Conservation (phyloP, 2,888 invertebrate genomes). For the Platerodrilus igneus region DNA sequence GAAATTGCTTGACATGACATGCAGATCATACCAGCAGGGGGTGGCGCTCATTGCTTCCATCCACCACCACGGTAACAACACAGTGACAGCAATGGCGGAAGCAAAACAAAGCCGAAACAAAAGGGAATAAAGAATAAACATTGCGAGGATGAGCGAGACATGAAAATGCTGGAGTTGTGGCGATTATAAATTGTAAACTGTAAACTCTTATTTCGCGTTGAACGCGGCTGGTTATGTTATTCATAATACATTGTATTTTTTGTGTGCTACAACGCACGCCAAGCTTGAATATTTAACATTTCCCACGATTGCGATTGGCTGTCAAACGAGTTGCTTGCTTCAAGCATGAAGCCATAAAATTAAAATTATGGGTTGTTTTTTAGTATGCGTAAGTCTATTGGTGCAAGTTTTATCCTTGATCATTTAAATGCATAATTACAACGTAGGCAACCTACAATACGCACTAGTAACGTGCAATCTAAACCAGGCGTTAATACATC, state of each 20-base stretch:
- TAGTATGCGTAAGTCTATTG: constrained; percentile 19
- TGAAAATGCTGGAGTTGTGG: constrained; percentile 30
- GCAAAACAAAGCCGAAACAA: constrained; percentile 30
- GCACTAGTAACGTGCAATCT: constrained; percentile 10
- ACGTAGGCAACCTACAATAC: constrained; percentile 14
- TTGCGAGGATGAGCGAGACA: constrained; percentile 26
- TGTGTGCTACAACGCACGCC: constrained; percentile 19
- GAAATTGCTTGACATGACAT: constrained; percentile 34
- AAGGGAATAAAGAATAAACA: constrained; percentile 30
- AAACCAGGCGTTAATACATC: too few relatives aligned
- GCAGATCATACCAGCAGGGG: constrained; percentile 36
- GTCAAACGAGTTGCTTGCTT: constrained; percentile 29
- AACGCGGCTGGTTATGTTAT: constrained; percentile 21
- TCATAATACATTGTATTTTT: constrained; percentile 24
- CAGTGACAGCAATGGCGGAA: constrained; percentile 32
- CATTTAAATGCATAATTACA: constrained; percentile 8
- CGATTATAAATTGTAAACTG: constrained; percentile 30
- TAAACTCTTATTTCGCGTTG: constrained; percentile 20
- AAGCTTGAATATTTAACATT: constrained; percentile 28
- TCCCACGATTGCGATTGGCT: constrained; percentile 31
- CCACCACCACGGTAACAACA: too few relatives aligned
- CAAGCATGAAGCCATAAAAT: constrained; percentile 25
- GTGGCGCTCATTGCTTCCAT: constrained; percentile 28
- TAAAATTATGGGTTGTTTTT: constrained; percentile 28
- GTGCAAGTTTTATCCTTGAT: constrained; percentile 12